Base-by-base conservation (phyloP, 2,797 vertebrate species). In the Sphenopsis melanotis region DNA sequence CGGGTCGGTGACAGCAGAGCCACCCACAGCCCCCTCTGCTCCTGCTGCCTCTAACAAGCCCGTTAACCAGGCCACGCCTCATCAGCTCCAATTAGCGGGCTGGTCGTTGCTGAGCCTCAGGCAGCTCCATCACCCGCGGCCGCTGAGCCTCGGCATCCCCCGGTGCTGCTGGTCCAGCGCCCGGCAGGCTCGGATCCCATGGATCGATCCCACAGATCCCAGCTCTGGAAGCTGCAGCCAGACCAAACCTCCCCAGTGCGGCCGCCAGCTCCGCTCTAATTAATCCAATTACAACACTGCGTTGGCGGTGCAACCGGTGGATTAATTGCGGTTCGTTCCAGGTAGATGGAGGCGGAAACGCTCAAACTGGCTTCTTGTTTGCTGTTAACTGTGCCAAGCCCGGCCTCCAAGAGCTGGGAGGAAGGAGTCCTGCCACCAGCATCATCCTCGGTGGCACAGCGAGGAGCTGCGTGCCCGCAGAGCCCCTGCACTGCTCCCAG, bases 121-220 rank as follows among this genome's bases (percentile, higher is more conserved):
- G 17, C 42, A 60, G 76, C 50, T n/a, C 59, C 69, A 13, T 10
- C 1, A 1, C 49, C 55, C 0, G 2, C 1, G 3, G 50, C 22
- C 1, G 8, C 27, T 1, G 10, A 65, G 56, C 53, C 63, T 29
- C 11, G 0, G 55, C 47, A 74, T 30, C 68, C 50, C 53, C 71
- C 4, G 1, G 46, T 1, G 50, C 37, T 20, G 50, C 64, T 4
- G 16, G 3, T 18, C 36, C 8, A 1, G 78, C 13, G 15, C 20
- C 37, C 1, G 0, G 9, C 0, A 2, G 49, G 68, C 2, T 2
- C 68, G 5, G 42, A 34, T 44, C 20, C 12, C 39, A 36, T 0
- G 0, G 39, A 30, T 20, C 8, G 18, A 23, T 57, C 74, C 74
- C 66, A 19, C 0, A 0, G 32, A 24, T 60, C 74, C 78, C 63